These are phyloP conservation scores for Diarsia dahlii DNA, from an alignment of 2,888 invertebrate genomes.

Conservation along the genomic window DNA sequence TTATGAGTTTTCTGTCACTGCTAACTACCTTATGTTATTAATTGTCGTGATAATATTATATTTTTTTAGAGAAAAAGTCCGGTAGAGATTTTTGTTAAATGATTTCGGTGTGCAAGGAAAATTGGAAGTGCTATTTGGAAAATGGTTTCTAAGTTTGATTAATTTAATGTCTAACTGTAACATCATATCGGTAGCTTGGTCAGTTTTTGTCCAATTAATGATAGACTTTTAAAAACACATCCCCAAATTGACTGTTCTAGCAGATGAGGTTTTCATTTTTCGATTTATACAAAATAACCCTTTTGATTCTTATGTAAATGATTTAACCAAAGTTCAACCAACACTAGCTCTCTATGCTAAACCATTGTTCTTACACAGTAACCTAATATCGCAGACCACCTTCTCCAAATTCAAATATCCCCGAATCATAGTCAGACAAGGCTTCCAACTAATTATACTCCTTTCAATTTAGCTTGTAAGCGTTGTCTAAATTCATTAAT, in stretches of 20 bases:
- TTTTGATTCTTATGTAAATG: neutral
- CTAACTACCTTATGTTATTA: slow-evolving; percentile 67
- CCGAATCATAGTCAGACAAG: slow-evolving; percentile 29
- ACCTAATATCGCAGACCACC: neutral
- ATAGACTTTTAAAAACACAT: neutral
- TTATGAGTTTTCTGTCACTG: slow-evolving; percentile 76
- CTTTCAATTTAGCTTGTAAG: slow-evolving; percentile 49
- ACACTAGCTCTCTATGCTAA: neutral
- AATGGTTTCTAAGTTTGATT: neutral
- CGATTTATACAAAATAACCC: neutral
- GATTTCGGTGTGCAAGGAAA: neutral
- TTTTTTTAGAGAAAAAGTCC: slow-evolving; percentile 35
- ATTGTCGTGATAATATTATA: slow-evolving; percentile 58
- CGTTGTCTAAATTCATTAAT: slow-evolving; percentile 63
- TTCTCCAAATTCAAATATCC: slow-evolving; percentile 12
- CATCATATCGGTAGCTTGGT: too few species aligned
- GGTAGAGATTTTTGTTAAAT: slow-evolving; percentile 6
- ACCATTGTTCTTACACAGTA: neutral
- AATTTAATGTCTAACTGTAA: neutral
- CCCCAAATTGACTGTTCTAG: neutral
- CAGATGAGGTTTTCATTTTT: neutral
- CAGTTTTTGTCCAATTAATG: neutral
- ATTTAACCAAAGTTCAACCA: neutral
- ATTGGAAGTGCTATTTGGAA: neutral
- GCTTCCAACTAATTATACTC: slow-evolving; percentile 17